phyloP scores from a whole-genome alignment of 2,113 vertebrate genomes.

The Prionailurus viverrinus region DNA sequence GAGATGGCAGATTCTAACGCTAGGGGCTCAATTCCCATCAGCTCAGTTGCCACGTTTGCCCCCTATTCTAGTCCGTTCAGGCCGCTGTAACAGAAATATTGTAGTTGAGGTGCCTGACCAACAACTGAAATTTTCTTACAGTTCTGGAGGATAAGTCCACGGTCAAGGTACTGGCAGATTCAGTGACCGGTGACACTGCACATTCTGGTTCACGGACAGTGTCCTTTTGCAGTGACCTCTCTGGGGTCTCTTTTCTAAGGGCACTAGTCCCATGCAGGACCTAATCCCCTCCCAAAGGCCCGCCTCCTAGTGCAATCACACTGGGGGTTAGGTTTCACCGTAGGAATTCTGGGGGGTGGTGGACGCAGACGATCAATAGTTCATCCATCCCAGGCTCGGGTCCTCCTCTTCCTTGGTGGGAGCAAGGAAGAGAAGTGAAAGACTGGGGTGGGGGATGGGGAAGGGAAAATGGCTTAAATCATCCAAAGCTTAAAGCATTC shows the following conservation, averaged over 20 bases:
- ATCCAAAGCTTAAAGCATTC: neutral
- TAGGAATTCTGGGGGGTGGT: neutral
- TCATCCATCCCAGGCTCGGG: neutral
- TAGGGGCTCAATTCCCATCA: accelerated
- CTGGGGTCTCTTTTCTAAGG: neutral
- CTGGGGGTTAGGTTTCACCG: neutral
- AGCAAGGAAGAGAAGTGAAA: neutral
- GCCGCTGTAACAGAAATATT: neutral
- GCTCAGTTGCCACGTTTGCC: accelerated
- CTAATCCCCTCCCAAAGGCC: neutral
- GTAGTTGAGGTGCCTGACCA: neutral
- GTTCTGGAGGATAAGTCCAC: neutral
- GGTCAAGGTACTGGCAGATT: neutral
- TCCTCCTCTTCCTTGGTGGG: neutral
- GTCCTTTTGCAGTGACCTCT: neutral
- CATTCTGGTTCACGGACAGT: neutral
- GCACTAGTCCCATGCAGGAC: neutral
- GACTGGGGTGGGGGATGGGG: neutral
- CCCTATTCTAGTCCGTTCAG: neutral
- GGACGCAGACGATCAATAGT: neutral
- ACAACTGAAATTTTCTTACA: neutral
- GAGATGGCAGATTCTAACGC: neutral
- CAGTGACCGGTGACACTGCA: neutral
- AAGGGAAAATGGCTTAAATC: neutral
- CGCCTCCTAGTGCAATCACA: neutral